phyloP scores from a whole-genome alignment of 1,140 invertebrate genomes.

The Ditylenchus dipsaci region DNA sequence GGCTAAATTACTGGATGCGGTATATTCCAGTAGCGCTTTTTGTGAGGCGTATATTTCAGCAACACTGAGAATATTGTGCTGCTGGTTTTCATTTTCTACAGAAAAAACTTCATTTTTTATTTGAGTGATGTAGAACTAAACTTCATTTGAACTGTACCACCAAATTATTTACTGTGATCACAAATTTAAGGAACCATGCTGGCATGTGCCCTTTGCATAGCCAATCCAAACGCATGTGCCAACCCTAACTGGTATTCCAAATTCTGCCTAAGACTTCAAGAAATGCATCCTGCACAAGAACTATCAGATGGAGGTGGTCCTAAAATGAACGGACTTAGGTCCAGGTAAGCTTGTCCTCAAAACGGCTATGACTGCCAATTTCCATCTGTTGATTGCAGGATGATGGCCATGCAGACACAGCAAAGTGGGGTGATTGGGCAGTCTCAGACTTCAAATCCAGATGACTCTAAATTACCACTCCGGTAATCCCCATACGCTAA shows the following conservation, averaged over 20 bases:
- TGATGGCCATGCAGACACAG: slow-evolving; percentile 42
- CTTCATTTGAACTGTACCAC: too few species aligned
- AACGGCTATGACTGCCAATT: too few species aligned
- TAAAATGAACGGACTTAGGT: slow-evolving; percentile 55
- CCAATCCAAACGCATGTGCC: slow-evolving; percentile 54
- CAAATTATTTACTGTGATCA: too few species aligned
- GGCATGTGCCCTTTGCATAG: slow-evolving; percentile 57
- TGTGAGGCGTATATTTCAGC: too few species aligned
- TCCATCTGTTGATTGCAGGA: slow-evolving; percentile 3
- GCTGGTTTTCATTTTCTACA: too few species aligned
- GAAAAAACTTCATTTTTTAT: too few species aligned
- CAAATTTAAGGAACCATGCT: slow-evolving; percentile 55
- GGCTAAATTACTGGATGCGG: too few species aligned
- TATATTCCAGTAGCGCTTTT: too few species aligned
- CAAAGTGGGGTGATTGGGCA: slow-evolving; percentile 8
- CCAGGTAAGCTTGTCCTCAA: slow-evolving; percentile 8
- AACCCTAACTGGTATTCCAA: slow-evolving; percentile 56
- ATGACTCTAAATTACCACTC: slow-evolving; percentile 28
- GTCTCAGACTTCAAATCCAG: background rate
- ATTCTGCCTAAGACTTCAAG: slow-evolving; percentile 56
- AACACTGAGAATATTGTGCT: too few species aligned
- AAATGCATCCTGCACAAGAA: slow-evolving; percentile 53
- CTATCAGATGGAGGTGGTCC: slow-evolving; percentile 37
- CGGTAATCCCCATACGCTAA: slow-evolving; percentile 15
- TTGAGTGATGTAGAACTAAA: too few species aligned